A percentile compares a stretch with the other conserved stretches of the same genome.
These are phyloP conservation scores for Chaetops frenatus DNA, from an alignment of 2,113 vertebrate species.

Conservation along the genomic window DNA sequence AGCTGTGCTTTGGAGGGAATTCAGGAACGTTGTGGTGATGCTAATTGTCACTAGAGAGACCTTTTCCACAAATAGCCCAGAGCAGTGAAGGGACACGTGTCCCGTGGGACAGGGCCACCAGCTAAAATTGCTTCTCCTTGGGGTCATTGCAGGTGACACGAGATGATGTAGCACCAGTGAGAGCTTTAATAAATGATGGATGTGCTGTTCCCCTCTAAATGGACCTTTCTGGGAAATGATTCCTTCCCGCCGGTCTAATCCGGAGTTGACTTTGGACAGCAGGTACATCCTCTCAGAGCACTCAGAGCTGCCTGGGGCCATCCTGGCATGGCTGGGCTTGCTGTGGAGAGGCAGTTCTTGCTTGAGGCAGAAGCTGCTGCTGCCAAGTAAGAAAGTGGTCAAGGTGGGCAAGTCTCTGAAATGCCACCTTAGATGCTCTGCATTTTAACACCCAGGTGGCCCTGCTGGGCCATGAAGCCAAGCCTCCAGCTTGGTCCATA, in stretches of 20 bases:
- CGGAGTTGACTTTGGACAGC: background rate
- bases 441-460: background rate
- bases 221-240: background rate
- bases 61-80: background rate
- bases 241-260: rapidly evolving
- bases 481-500: rapidly evolving
- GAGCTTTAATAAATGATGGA: background rate
- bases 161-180: background rate
- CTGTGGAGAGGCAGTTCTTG: background rate
- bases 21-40: rapidly evolving
- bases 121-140: background rate
- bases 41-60: background rate
- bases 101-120: rapidly evolving
- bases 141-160: background rate
- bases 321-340: background rate
- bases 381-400: background rate
- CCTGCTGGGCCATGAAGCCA: background rate
- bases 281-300: background rate
- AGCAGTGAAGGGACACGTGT: rapidly evolving
- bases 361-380: background rate
- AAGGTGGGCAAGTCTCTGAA: background rate
- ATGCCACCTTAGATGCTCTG: background rate
- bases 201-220: background rate
- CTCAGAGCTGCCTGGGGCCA: background rate
- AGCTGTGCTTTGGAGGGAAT: background rate